Conservation (phyloP, 2,797 vertebrate genomes). For the Argentina silus region DNA sequence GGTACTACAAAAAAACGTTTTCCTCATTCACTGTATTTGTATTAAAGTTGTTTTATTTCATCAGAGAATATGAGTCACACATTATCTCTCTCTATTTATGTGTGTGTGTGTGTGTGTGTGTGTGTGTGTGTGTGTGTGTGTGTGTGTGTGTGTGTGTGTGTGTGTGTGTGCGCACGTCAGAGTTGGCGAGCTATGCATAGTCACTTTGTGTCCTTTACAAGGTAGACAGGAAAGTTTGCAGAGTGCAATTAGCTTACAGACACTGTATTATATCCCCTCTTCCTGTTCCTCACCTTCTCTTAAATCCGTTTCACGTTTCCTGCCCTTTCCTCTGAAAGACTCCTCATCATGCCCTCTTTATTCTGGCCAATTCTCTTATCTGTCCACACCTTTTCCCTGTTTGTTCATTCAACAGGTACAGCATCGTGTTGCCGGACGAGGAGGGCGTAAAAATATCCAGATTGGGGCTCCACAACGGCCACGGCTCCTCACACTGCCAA, state of each 20-base stretch:
- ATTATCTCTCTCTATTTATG: constrained; percentile 35
- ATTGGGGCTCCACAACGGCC: constrained; percentile 79
- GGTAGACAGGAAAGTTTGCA: constrained; percentile 45
- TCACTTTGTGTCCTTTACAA: constrained; percentile 44
- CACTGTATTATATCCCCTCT: constrained; percentile 23
- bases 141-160: neutral
- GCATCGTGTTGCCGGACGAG: constrained; percentile 86
- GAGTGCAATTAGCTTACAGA: constrained; percentile 45
- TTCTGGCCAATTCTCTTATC: neutral
- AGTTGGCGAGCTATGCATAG: constrained; percentile 25
- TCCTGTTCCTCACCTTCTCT: constrained; percentile 4
- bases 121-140: constrained; percentile 3
- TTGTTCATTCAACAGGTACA: constrained; percentile 79
- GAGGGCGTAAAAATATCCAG: constrained; percentile 81
- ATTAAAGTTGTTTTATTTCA: neutral
- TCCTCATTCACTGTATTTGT: neutral
- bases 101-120: constrained; percentile 5
- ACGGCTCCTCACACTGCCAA: constrained; percentile 44
- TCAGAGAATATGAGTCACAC: constrained; percentile 40
- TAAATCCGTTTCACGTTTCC: neutral
- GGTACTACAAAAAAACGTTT: neutral
- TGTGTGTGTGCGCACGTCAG: constrained; percentile 6
- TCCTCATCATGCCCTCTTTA: neutral
- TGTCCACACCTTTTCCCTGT: constrained; percentile 17
- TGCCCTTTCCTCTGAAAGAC: neutral